Evolutionary conservation across 2,888 invertebrate genomes (phyloP).

Genomic region (Pachliopta kotzebuea): DNA sequence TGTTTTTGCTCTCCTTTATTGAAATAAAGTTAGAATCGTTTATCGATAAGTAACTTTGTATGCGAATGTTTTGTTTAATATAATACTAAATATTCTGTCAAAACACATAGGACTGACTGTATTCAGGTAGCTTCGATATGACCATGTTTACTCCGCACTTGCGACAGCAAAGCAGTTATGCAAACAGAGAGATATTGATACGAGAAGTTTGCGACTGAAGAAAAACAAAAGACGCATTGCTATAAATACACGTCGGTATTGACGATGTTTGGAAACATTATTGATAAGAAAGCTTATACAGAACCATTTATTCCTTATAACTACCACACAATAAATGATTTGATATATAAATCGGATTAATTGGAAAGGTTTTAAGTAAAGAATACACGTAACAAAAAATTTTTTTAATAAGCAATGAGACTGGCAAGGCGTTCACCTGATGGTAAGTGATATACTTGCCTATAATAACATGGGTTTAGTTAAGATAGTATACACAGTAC

Average conservation of each 20-base stretch:
- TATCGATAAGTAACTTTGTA: not conserved
- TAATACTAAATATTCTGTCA: slow-evolving; percentile 16
- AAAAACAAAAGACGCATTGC: slow-evolving; percentile 63
- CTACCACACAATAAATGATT: not conserved
- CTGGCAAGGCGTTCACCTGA: no score
- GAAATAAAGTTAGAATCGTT: not conserved
- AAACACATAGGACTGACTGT: slow-evolving; percentile 14
- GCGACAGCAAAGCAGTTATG: slow-evolving; percentile 65
- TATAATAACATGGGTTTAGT: no score
- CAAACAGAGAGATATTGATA: slow-evolving; percentile 72
- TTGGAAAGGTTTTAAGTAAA: no score
- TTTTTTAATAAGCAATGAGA: no score
- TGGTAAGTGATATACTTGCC: no score
- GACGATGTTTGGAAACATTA: slow-evolving; percentile 35
- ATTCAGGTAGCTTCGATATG: slow-evolving; percentile 53
- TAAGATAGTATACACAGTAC: no score
- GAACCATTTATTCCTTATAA: not conserved
- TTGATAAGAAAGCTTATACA: slow-evolving; percentile 32
- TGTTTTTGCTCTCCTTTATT: slow-evolving; percentile 40
- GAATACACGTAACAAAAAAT: no score
- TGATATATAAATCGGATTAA: not conserved
- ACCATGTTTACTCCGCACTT: slow-evolving; percentile 57
- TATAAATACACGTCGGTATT: slow-evolving; percentile 35
- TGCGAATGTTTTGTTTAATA: not conserved
- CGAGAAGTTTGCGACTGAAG: slow-evolving; percentile 64